Conservation (phyloP, 2,888 invertebrate genomes). For the Selenia dentaria region DNA sequence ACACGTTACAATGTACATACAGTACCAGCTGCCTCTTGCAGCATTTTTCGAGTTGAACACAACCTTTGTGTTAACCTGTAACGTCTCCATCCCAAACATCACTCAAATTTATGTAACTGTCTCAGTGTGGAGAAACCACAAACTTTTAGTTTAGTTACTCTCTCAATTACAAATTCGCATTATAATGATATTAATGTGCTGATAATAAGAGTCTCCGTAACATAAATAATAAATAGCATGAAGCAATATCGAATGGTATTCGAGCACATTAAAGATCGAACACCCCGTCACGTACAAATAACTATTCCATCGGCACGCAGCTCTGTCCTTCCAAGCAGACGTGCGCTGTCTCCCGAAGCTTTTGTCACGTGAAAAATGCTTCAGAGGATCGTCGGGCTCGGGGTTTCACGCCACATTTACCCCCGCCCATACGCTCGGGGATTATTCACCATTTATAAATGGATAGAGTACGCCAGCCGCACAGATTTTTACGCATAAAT, state of each 20-base stretch:
- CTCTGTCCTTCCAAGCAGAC: constrained; percentile 45
- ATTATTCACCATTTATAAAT: constrained; percentile 77
- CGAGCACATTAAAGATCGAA: constrained; percentile 38
- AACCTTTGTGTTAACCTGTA: too few species aligned
- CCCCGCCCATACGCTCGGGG: constrained; percentile 61
- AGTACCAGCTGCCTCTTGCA: too few species aligned
- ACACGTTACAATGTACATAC: too few species aligned
- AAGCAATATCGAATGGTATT: constrained; percentile 22
- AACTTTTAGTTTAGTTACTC: too few species aligned
- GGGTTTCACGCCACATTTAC: constrained; percentile 78
- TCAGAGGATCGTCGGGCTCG: constrained; percentile 51
- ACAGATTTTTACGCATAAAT: constrained; percentile 65
- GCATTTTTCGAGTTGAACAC: too few species aligned
- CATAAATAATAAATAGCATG: constrained; percentile 6
- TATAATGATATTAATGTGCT: too few species aligned
- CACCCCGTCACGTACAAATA: constrained; percentile 26
- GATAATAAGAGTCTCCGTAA: too few species aligned
- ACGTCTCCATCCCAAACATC: too few species aligned
- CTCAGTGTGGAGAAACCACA: too few species aligned
- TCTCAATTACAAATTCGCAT: too few species aligned
- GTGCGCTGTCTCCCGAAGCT: constrained; percentile 62
- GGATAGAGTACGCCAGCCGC: constrained; percentile 64
- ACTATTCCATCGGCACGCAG: constrained; percentile 19
- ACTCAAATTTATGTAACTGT: too few species aligned
- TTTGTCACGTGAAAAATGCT: constrained; percentile 76